phyloP scores from a whole-genome alignment of 2,797 vertebrate species.

The Kryptolebias ocellatus region DNA sequence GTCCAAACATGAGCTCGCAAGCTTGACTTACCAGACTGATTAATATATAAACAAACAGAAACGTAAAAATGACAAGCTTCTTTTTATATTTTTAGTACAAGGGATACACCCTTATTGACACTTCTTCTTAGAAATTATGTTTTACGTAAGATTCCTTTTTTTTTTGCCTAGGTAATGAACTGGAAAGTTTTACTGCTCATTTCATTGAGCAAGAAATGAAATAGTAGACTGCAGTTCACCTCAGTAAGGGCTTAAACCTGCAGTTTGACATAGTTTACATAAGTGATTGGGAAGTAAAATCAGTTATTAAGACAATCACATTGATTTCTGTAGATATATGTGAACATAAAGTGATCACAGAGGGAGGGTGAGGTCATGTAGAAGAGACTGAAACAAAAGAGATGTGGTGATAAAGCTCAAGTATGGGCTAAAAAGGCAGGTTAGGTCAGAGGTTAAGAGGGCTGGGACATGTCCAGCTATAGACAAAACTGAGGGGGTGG shows the following conservation, averaged over 20 bases:
- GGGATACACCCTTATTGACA: too few species aligned
- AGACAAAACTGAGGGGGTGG: slow-evolving; percentile 13
- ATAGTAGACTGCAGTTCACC: slow-evolving; percentile 5
- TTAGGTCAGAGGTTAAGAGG: slow-evolving; percentile 54
- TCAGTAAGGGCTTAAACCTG: neutral
- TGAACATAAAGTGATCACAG: slow-evolving; percentile 14
- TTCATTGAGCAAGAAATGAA: neutral
- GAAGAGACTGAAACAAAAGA: slow-evolving; percentile 57
- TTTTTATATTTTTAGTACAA: too few species aligned
- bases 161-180: neutral
- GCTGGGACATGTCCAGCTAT: slow-evolving; percentile 42
- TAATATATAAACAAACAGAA: too few species aligned
- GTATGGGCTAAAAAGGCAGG: slow-evolving; percentile 47
- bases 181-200: slow-evolving; percentile 4
- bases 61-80: too few species aligned
- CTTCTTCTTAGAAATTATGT: too few species aligned
- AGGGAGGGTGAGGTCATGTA: slow-evolving; percentile 47
- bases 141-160: too few species aligned
- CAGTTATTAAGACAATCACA: slow-evolving; percentile 24
- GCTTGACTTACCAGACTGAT: too few species aligned
- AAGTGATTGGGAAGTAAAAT: slow-evolving; percentile 11
- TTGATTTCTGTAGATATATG: neutral
- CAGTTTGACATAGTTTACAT: neutral
- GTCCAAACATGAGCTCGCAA: too few species aligned
- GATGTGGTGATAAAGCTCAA: slow-evolving; percentile 41